Conservation (phyloP, 2,888 invertebrate genomes). For the Xylota sylvarum region DNA sequence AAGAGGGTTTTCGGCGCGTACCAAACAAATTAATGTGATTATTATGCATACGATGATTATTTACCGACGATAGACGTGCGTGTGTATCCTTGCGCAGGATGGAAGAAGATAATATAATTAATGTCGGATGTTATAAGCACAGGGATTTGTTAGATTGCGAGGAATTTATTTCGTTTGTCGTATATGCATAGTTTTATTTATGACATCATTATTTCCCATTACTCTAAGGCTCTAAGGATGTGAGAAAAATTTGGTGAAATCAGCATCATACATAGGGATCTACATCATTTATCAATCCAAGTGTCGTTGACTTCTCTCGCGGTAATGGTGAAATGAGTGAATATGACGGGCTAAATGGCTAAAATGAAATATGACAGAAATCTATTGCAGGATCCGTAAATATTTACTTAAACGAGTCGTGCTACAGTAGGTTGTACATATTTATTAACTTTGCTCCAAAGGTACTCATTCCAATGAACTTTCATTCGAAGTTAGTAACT, state of each 20-base stretch:
- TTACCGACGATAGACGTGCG: conserved; percentile 10
- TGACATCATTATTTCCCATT: background rate
- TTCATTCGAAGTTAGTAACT: too few relatives aligned
- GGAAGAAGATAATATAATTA: conserved; percentile 14
- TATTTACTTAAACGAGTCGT: background rate
- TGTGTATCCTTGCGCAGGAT: background rate
- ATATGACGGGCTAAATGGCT: background rate
- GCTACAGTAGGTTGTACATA: too few relatives aligned
- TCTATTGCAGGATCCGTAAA: background rate
- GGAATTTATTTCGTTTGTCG: background rate
- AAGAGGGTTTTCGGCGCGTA: conserved; percentile 14
- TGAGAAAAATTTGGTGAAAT: background rate
- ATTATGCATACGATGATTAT: conserved; percentile 42
- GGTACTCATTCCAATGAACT: too few relatives aligned
- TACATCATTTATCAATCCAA: background rate
- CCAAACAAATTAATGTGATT: conserved; percentile 31
- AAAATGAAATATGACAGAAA: background rate
- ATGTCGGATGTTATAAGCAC: conserved; percentile 12
- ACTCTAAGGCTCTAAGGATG: background rate
- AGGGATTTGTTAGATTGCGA: conserved; percentile 2
- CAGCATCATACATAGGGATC: background rate
- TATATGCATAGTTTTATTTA: background rate
- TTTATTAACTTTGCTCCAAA: too few relatives aligned
- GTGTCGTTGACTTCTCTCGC: background rate
- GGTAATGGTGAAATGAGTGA: background rate